Base-by-base conservation (phyloP, 1,140 invertebrate species). In the Caenorhabditis tropicalis region DNA sequence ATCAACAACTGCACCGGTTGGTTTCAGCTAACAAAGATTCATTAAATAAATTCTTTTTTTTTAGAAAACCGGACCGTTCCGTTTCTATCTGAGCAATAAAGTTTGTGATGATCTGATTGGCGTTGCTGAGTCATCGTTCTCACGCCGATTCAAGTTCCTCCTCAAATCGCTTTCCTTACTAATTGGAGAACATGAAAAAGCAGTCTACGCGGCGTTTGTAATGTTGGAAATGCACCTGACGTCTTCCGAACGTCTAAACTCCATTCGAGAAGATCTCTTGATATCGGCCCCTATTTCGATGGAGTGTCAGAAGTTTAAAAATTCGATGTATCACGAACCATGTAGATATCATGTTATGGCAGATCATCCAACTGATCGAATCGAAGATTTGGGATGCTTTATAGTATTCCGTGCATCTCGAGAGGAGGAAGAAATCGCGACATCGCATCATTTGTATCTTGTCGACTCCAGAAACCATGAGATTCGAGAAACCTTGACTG, bases 181-280 rank as follows among this genome's bases (percentile, higher is more conserved):
- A 2, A 74, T 74, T 24, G 65, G 65, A 5, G 65, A 74, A 74
- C 36, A 74, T 24, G 19, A 33, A 7, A 74, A 74, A 46, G 65
- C 65, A 10, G 21, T 74, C 12, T 74, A 74, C n/a, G 36, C 65
- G 1, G 65, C 65, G 1, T 74, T 74, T 43, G 65, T 74, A 1
- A 74, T 74, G 65, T 36, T 74, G n/a, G 65, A 74, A 24, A 74
- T 74, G 65, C 36, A 74, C 15, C 7, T 74, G 10, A 74, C 65
- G 36, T 74, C 65, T 74, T 15, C 65, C 21, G 65, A 43, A 10
- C 15, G 10, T 10, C 7, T 74, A 3, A 5, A 74, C 12, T 24
- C 36, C n/a, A 21, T 43, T 74, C 65, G 36, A 24, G n/a, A 46
- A 2, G n/a, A 43, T 10, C 15, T 74, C 3, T 21, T 74, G 6